Evolutionary conservation across 2,888 invertebrate species (phyloP).

Genomic region (Heliconius charithonia): DNA sequence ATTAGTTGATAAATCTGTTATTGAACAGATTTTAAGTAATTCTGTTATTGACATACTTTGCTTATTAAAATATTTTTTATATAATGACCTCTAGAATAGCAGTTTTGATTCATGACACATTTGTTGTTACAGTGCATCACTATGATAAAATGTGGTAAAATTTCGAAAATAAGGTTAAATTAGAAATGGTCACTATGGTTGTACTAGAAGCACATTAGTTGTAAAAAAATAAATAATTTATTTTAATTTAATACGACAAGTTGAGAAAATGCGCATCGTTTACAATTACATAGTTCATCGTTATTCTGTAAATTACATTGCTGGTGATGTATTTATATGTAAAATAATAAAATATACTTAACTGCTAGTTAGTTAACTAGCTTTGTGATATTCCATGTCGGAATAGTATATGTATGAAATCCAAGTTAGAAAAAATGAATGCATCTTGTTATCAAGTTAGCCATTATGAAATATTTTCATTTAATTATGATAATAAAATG

Average conservation of each 20-base stretch:
- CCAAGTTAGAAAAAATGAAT: conserved; percentile 56
- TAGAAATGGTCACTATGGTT: conserved; percentile 11
- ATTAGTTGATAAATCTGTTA: not conserved
- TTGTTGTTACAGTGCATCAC: not conserved
- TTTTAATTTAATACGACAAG: conserved; percentile 15
- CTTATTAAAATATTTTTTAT: not conserved
- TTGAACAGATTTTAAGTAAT: not conserved
- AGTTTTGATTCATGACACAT: not conserved
- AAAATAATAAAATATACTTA: conserved; percentile 44
- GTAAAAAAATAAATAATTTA: not conserved
- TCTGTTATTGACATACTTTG: not conserved
- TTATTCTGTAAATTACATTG: conserved; percentile 39
- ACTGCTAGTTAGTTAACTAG: conserved; percentile 53
- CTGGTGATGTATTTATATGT: conserved; percentile 46
- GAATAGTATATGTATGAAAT: conserved; percentile 54
- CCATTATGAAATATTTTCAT: conserved; percentile 64
- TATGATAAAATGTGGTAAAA: not conserved
- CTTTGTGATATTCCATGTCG: conserved; percentile 65
- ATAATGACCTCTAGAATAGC: not conserved
- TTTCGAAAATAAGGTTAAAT: not conserved
- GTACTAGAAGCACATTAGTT: conserved; percentile 19
- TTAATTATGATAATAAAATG: conserved; percentile 71
- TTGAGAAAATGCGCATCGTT: conserved; percentile 47
- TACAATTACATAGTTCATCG: conserved; percentile 28
- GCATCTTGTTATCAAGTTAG: conserved; percentile 64